Percentiles rank a stretch among this genome's conserved stretches.
Conservation (phyloP, 2,888 invertebrate species). For the Mesoligia furuncula region DNA sequence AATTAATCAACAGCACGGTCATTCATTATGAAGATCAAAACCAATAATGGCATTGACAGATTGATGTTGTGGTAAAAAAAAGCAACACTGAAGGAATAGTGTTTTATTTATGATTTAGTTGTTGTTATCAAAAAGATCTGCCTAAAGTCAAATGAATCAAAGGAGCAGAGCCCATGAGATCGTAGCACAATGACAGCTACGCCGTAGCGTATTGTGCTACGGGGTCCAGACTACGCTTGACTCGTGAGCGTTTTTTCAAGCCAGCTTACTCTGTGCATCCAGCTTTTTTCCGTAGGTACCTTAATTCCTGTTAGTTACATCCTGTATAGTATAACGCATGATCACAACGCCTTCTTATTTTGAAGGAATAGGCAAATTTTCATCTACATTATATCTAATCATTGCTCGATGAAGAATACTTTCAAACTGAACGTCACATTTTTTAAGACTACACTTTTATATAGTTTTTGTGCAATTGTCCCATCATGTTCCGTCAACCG, state of each 20-base stretch:
- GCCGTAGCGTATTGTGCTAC: constrained; percentile 39
- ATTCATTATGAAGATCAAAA: constrained; percentile 1
- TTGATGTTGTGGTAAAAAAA: neutral
- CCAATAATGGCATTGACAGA: constrained; percentile 1
- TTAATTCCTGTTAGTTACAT: neutral
- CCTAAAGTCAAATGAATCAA: neutral
- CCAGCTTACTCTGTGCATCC: too few species aligned
- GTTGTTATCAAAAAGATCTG: neutral
- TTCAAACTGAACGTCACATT: neutral
- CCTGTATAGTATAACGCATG: neutral
- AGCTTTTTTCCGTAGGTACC: neutral
- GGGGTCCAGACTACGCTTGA: neutral
- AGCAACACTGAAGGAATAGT: neutral
- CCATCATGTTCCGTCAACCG: constrained; percentile 5
- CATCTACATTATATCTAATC: neutral
- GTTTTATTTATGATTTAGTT: neutral
- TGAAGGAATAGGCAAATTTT: neutral
- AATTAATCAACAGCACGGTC: neutral
- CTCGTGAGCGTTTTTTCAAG: neutral
- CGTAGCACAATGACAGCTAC: constrained; percentile 35
- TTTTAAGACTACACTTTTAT: neutral
- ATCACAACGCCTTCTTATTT: neutral
- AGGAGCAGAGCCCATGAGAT: neutral
- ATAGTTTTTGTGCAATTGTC: neutral
- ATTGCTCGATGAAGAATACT: neutral